phyloP scores from a whole-genome alignment of 2,113 vertebrate species.

The Thinocorus orbignyianus region DNA sequence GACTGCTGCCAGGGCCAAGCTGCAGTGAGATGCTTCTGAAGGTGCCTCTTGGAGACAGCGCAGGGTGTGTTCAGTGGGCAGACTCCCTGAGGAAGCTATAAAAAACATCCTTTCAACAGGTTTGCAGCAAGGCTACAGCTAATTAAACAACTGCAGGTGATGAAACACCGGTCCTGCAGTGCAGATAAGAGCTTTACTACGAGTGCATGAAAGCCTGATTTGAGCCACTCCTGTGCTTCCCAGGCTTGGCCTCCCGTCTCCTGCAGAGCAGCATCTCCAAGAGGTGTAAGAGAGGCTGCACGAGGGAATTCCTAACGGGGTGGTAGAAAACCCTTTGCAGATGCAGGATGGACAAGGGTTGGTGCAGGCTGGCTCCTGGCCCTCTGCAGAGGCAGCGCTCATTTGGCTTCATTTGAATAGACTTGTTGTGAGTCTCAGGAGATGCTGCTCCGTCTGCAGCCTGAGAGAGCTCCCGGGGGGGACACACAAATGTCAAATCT shows the following conservation, averaged over 20 bases:
- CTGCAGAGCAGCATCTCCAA: not conserved
- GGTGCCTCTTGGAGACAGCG: slow-evolving; percentile 21
- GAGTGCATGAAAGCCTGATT: not conserved
- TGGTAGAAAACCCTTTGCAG: not conserved
- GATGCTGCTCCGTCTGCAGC: not conserved
- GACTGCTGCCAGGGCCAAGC: not conserved
- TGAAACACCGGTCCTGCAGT: slow-evolving; percentile 13
- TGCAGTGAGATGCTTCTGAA: slow-evolving; percentile 1
- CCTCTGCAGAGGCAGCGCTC: not conserved
- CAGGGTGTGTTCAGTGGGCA: slow-evolving; percentile 13
- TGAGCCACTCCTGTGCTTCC: not conserved
- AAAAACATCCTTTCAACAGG: slow-evolving; percentile 44
- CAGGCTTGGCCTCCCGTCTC: not conserved
- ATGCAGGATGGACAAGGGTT: not conserved
- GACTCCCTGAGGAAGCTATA: slow-evolving; percentile 7
- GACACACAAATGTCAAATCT: not conserved
- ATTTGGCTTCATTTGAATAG: not conserved
- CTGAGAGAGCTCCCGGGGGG: not conserved
- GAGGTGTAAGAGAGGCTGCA: not conserved
- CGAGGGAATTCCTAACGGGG: not conserved
- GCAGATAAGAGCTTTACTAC: not conserved
- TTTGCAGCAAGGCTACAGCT: slow-evolving; percentile 47
- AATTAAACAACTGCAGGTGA: slow-evolving; percentile 46
- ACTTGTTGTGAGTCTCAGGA: not conserved
- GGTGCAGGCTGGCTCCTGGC: not conserved